These are phyloP conservation scores for Tipula vernalis DNA, from an alignment of 2,888 invertebrate genomes.

Conservation along the genomic window DNA sequence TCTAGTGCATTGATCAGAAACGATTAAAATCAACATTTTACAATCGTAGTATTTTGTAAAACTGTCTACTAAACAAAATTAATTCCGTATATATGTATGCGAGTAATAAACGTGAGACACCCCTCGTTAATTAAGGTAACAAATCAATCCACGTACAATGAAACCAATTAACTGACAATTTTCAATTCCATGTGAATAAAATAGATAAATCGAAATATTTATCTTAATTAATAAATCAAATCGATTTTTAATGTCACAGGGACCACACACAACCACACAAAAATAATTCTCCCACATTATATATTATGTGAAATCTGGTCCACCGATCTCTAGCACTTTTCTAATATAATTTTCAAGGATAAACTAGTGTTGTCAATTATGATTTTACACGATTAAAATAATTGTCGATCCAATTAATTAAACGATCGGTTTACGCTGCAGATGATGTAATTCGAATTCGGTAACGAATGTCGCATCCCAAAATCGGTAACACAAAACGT, in stretches of 20 bases:
- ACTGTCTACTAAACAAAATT: not conserved
- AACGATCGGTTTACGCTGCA: not conserved
- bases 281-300: not conserved
- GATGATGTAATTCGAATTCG: not conserved
- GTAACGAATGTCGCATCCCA: not conserved
- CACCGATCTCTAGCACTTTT: not conserved
- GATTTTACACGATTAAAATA: not conserved
- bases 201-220: not conserved
- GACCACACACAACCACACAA: not conserved
- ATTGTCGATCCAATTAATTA: not conserved
- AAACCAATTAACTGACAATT: not conserved
- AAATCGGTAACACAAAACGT: not conserved
- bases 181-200: not conserved
- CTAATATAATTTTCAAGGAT: not conserved
- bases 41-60: not conserved
- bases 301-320: not conserved
- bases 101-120: not conserved
- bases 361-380: not conserved
- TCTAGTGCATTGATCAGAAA: not conserved
- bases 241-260: not conserved
- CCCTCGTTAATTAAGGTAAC: not conserved
- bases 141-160: not conserved
- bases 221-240: not conserved
- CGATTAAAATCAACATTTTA: not conserved
- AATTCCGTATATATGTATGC: not conserved